Percentiles rank a stretch among this genome's conserved stretches.
Evolutionary conservation across 2,888 invertebrate species (phyloP).

Genomic region (Leucophora obtusa): DNA sequence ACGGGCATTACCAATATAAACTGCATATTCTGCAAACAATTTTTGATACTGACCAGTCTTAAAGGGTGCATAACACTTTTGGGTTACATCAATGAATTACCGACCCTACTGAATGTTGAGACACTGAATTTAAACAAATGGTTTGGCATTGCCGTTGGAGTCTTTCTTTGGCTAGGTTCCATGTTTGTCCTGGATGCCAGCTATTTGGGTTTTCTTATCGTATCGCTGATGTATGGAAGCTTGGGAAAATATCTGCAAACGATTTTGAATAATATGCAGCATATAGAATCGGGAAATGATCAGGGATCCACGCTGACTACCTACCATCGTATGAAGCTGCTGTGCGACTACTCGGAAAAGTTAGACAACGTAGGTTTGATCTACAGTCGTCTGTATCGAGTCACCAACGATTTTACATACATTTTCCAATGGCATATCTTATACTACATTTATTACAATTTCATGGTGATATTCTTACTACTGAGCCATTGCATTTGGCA

Average conservation of each 20-base stretch:
- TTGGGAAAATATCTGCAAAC: slow-evolving; percentile 66
- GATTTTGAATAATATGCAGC: slow-evolving; percentile 67
- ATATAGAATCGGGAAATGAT: slow-evolving; percentile 60
- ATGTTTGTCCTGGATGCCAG: slow-evolving; percentile 70
- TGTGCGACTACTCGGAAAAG: slow-evolving; percentile 71
- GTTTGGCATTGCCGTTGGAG: slow-evolving; percentile 53
- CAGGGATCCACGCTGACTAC: slow-evolving; percentile 48
- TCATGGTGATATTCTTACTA: slow-evolving; percentile 69
- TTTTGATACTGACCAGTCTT: slow-evolving; percentile 58
- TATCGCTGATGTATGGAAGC: slow-evolving; percentile 69
- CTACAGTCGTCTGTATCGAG: slow-evolving; percentile 69
- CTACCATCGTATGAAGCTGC: slow-evolving; percentile 69
- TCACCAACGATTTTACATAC: slow-evolving; percentile 67
- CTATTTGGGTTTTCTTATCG: slow-evolving; percentile 70
- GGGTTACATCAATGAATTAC: slow-evolving; percentile 69
- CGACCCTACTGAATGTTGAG: slow-evolving; percentile 53
- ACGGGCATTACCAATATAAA: slow-evolving; percentile 38
- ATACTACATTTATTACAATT: slow-evolving; percentile 72
- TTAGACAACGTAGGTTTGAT: slow-evolving; percentile 69
- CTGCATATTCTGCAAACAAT: slow-evolving; percentile 66
- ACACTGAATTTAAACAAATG: slow-evolving; percentile 22
- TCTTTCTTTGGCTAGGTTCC: slow-evolving; percentile 71
- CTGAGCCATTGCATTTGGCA: slow-evolving; percentile 69
- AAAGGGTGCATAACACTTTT: slow-evolving; percentile 67
- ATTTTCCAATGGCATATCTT: slow-evolving; percentile 73